A percentile compares a stretch with the other conserved stretches of the same genome.
These are phyloP conservation scores for Isoperla grammatica DNA, from an alignment of 2,888 invertebrate genomes.

Conservation along the genomic window DNA sequence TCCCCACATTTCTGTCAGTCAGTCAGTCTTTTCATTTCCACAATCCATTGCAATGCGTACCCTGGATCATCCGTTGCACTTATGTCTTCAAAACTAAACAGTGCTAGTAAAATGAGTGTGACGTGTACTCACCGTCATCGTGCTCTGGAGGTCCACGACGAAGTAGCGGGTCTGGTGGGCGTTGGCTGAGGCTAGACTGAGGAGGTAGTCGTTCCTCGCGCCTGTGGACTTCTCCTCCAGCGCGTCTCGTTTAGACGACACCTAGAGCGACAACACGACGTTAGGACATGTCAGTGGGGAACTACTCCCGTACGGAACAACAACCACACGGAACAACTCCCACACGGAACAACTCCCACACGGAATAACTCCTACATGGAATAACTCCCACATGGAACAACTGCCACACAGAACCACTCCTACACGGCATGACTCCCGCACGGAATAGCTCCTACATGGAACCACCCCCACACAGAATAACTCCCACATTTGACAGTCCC, in stretches of 20 bases:
- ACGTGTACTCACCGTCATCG: conserved; percentile 57
- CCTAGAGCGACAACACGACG: conserved; percentile 40
- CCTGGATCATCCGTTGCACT: too few species aligned
- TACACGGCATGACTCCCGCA: too few species aligned
- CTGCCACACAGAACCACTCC: too few species aligned
- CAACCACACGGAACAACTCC: too few species aligned
- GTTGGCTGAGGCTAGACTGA: conserved; percentile 87
- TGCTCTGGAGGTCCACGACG: conserved; percentile 81
- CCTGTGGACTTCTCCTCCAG: conserved; percentile 92
- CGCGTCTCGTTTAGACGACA: conserved; percentile 82
- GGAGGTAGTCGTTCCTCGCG: conserved; percentile 89
- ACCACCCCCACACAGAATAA: too few species aligned
- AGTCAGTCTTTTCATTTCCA: too few species aligned
- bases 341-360: too few species aligned
- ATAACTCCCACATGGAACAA: not conserved
- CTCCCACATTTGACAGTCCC: not conserved
- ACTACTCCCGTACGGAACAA: not conserved
- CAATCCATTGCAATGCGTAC: too few species aligned
- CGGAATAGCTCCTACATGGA: too few species aligned
- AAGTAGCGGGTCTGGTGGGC: conserved; percentile 90
- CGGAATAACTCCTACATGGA: not conserved
- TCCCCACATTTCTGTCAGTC: too few species aligned
- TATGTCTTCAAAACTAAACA: too few species aligned
- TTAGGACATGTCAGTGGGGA: not conserved
- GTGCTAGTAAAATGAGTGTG: too few species aligned